Base-by-base conservation (phyloP, 2,797 vertebrate species). In the Dallia pectoralis region DNA sequence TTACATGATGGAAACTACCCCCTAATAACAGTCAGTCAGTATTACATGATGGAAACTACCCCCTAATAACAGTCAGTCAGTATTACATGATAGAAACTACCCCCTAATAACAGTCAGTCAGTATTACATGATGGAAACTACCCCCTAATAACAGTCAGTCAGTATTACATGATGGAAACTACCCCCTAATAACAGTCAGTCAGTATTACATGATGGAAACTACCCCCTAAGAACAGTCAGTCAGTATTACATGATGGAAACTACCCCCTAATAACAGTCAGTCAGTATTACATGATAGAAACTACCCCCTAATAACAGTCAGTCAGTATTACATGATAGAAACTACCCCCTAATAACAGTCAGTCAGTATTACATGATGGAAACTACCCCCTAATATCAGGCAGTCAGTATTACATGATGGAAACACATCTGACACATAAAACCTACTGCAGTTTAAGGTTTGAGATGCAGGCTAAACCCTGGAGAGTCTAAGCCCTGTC, bases 31-130 rank as follows among this genome's bases (percentile, higher is more conserved):
- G 16, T 32, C 30, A 59, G 53, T 59, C 53, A 59, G 53, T n/a
- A n/a, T n/a, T n/a, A n/a, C n/a, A n/a, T n/a, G n/a, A n/a, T n/a
- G n/a, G n/a, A n/a, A n/a, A n/a, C n/a, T 8, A 9, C 33, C 16
- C 63, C 33, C 63, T 36, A 64, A 64, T 64, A 30, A 32, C 63
- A 32, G 16, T 32, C 30, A 59, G 53, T 59, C 53, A 59, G 53
- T n/a, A n/a, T n/a, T n/a, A n/a, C n/a, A n/a, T n/a, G n/a, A n/a
- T n/a, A n/a, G n/a, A n/a, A n/a, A n/a, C n/a, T 8, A 9, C 33
- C 16, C 63, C 33, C 63, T 36, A 64, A 64, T 64, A 30, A 32
- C 63, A 32, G 16, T 32, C 30, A 59, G 53, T 59, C 53, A 59
- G 53, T n/a, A n/a, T n/a, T n/a, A n/a, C n/a, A n/a, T n/a, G n/a